Evolutionary conservation across 1,140 invertebrate genomes (phyloP).

Genomic region (Papilio glaucus): DNA sequence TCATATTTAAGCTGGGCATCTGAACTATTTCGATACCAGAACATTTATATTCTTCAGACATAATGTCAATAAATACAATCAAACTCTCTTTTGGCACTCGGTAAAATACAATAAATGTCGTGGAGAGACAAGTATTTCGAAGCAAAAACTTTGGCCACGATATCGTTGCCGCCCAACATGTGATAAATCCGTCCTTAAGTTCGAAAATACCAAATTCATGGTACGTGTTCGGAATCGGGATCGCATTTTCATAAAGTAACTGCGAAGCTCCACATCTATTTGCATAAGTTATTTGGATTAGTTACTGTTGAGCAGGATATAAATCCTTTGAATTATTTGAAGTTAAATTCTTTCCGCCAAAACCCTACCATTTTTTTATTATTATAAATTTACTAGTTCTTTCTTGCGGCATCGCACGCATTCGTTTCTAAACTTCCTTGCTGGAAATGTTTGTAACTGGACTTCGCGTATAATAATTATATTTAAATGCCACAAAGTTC

Average conservation of each 20-base stretch:
- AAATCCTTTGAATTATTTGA: conserved; percentile 3
- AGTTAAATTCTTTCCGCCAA: not conserved
- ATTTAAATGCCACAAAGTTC: too few species aligned
- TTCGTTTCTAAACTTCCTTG: too few species aligned
- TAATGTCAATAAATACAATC: conserved; percentile 6
- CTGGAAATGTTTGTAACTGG: too few species aligned
- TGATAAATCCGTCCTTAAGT: conserved; percentile 34
- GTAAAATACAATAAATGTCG: conserved; percentile 27
- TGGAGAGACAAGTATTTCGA: conserved; percentile 19
- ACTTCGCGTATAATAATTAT: too few species aligned
- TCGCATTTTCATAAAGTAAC: conserved; percentile 28
- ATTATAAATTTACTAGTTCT: too few species aligned
- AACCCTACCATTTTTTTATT: too few species aligned
- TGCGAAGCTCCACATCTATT: conserved; percentile 28
- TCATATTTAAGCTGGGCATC: not conserved
- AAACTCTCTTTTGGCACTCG: conserved; percentile 8
- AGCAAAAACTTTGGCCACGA: conserved; percentile 7
- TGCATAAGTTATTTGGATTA: conserved; percentile 32
- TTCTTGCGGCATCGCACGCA: too few species aligned
- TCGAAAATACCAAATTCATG: conserved; percentile 34
- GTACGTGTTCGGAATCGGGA: conserved; percentile 24
- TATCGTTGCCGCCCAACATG: conserved; percentile 26
- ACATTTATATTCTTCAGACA: not conserved
- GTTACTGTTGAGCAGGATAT: conserved; percentile 4
- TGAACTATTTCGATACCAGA: not conserved